A percentile compares a stretch with the other conserved stretches of the same genome.
Evolutionary conservation across 1,140 invertebrate species (phyloP).

Genomic region (Varroa destructor): DNA sequence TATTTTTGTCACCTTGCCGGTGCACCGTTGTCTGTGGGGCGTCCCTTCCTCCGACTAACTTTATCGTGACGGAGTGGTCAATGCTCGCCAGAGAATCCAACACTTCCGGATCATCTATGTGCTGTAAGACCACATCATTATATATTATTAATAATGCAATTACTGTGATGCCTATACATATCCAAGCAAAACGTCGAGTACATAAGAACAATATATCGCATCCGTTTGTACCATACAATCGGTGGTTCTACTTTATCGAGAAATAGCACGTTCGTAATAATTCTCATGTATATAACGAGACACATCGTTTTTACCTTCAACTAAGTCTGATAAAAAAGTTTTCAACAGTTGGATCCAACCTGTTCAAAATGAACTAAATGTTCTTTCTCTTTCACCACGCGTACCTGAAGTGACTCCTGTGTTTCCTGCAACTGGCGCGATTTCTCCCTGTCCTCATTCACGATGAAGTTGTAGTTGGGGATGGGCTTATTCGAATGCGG

Average conservation of each 20-base stretch:
- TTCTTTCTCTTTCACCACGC: not conserved
- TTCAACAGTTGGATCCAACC: too few relatives aligned
- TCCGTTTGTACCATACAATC: too few relatives aligned
- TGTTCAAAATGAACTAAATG: too few relatives aligned
- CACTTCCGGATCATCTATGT: constrained; percentile 10
- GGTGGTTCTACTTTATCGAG: too few relatives aligned
- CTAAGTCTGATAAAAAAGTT: too few relatives aligned
- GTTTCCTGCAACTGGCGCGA: constrained; percentile 13
- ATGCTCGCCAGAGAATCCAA: constrained; percentile 11
- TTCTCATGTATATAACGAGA: too few relatives aligned
- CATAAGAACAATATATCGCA: too few relatives aligned
- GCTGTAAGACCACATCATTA: not conserved
- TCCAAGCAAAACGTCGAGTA: too few relatives aligned
- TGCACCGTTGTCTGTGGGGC: constrained; percentile 7
- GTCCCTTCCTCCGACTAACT: constrained; percentile 19
- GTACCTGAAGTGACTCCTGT: constrained; percentile 23
- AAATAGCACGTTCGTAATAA: too few relatives aligned
- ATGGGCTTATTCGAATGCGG: constrained; percentile 25
- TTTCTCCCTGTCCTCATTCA: constrained; percentile 16
- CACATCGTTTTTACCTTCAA: too few relatives aligned
- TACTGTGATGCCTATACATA: too few relatives aligned
- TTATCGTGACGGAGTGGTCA: constrained; percentile 24
- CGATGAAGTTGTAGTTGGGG: constrained; percentile 22
- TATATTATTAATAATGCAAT: too few relatives aligned
- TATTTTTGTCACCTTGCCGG: not conserved